Percentiles rank a stretch among this genome's conserved stretches.
Evolutionary conservation across 2,797 vertebrate genomes (phyloP).

Genomic region (Enteromius viviparus): DNA sequence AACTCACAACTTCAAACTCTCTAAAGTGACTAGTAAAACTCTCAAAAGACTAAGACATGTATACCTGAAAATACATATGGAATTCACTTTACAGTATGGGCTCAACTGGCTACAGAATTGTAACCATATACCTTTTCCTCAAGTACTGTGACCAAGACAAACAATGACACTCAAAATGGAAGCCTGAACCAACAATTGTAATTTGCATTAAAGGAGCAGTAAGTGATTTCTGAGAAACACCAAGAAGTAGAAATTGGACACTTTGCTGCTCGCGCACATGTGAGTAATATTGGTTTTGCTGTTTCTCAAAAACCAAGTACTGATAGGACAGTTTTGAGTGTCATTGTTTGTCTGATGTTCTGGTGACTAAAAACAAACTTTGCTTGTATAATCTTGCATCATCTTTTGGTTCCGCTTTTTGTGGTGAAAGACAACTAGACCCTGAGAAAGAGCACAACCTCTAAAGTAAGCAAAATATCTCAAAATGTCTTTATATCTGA

Average conservation of each 20-base stretch:
- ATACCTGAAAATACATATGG: not conserved
- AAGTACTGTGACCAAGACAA: not conserved
- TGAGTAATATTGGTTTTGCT: not conserved
- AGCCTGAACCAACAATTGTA: not conserved
- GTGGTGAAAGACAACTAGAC: not conserved
- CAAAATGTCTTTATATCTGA: not conserved
- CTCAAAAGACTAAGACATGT: not conserved
- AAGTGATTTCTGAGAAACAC: not conserved
- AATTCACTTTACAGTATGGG: not conserved
- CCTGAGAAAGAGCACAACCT: not conserved
- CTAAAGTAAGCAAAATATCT: not conserved
- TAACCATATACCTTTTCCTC: not conserved
- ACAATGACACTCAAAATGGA: not conserved
- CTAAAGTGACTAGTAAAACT: too few relatives aligned
- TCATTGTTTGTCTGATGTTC: not conserved
- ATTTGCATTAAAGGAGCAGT: not conserved
- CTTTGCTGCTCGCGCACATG: not conserved
- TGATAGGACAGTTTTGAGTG: not conserved
- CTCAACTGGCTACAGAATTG: not conserved
- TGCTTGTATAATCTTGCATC: not conserved
- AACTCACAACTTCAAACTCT: too few relatives aligned
- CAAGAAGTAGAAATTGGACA: not conserved
- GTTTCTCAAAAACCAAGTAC: not conserved
- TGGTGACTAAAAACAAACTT: not conserved
- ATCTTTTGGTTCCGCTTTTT: not conserved